A percentile compares a stretch with the other conserved stretches of the same genome.
phyloP scores from a whole-genome alignment of 2,797 vertebrate genomes.

The Cygnus olor region DNA sequence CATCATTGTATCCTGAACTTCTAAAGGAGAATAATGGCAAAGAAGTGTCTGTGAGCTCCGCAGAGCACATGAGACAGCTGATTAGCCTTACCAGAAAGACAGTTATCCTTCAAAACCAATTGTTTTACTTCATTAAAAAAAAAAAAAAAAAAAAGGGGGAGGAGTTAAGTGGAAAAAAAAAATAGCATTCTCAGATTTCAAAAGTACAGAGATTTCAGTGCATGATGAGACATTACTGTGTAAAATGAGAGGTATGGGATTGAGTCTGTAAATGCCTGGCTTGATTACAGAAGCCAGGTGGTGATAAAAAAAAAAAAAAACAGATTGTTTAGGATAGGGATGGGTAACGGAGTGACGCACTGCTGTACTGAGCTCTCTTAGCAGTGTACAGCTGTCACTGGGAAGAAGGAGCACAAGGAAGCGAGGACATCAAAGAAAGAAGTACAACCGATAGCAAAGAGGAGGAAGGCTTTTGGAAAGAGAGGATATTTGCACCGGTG shows the following conservation, averaged over 20 bases:
- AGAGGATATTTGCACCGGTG: not conserved
- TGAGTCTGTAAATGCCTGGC: not conserved
- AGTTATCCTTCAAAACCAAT: not conserved
- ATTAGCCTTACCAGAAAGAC: not conserved
- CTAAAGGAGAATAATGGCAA: not conserved
- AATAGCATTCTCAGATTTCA: not conserved
- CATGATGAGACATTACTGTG: not conserved
- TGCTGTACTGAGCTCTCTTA: not conserved
- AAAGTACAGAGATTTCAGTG: not conserved
- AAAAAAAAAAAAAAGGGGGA: not conserved
- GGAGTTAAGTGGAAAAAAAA: not conserved
- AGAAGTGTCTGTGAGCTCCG: not conserved
- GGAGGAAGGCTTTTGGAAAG: not conserved
- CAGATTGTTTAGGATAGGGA: not conserved
- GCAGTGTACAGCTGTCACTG: not conserved
- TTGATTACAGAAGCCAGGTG: not conserved
- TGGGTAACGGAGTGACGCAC: not conserved
- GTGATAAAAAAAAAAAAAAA: not conserved
- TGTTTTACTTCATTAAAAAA: not conserved
- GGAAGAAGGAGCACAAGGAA: not conserved
- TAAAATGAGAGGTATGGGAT: not conserved
- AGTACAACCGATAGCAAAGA: not conserved
- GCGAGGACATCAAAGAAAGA: not conserved
- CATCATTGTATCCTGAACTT: not conserved
- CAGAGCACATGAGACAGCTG: not conserved